These are phyloP conservation scores for Globia sparganii DNA, from an alignment of 2,888 invertebrate species.

Conservation along the genomic window DNA sequence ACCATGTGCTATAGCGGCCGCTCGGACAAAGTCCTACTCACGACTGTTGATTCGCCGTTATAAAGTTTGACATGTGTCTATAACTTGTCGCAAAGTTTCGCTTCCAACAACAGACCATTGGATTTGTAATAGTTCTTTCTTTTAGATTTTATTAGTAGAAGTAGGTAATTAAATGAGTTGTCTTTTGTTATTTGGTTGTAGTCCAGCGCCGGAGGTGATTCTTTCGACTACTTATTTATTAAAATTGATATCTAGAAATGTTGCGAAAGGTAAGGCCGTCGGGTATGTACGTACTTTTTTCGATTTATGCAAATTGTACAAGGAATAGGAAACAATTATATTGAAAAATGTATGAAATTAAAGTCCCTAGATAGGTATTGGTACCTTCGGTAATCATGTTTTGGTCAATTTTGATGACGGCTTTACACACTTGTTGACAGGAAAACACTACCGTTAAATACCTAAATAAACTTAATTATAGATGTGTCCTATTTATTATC, in stretches of 20 bases:
- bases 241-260: not conserved
- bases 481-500: constrained; percentile 13
- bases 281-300: not conserved
- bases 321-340: not conserved
- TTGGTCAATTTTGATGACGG: constrained; percentile 6
- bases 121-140: constrained; percentile 34
- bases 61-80: constrained; percentile 34
- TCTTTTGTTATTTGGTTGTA: constrained; percentile 23
- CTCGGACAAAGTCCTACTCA: constrained; percentile 48
- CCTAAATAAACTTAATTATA: constrained; percentile 19
- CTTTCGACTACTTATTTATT: not conserved
- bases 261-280: not conserved
- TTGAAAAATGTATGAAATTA: not conserved
- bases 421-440: constrained; percentile 13
- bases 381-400: too few species aligned
- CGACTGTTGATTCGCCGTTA: constrained; percentile 30
- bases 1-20: constrained; percentile 28
- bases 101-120: constrained; percentile 18
- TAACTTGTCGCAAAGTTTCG: constrained; percentile 30
- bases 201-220: not conserved
- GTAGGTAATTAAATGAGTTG: constrained; percentile 8
- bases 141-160: constrained; percentile 31
- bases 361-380: not conserved
- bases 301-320: not conserved
- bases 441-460: constrained; percentile 20